These are phyloP conservation scores for Salvelinus alpinus DNA, from an alignment of 2,113 vertebrate genomes.

Conservation along the genomic window DNA sequence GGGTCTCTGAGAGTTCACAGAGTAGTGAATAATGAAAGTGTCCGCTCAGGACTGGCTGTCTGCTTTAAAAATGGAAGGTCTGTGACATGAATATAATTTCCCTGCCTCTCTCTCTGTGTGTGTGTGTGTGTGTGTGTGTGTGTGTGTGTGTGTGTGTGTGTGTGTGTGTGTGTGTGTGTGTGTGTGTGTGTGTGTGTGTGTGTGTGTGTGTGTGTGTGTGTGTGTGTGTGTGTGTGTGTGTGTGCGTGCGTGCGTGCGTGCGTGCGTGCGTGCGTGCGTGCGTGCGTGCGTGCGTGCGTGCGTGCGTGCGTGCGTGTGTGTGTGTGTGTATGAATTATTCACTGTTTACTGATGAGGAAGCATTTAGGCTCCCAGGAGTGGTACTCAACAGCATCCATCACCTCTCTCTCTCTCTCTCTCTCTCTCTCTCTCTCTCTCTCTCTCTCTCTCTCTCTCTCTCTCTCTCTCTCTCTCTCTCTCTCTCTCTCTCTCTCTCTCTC, in stretches of 20 bases:
- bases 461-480: no score
- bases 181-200: slow-evolving; percentile 29
- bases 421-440: no score
- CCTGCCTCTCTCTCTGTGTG: neutral
- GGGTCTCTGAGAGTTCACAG: slow-evolving; percentile 69
- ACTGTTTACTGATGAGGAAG: slow-evolving; percentile 77
- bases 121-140: slow-evolving; percentile 44
- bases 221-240: slow-evolving; percentile 39
- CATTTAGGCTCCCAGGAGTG: slow-evolving; percentile 79
- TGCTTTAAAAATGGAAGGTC: slow-evolving; percentile 53
- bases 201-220: slow-evolving; percentile 39
- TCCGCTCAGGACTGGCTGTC: slow-evolving; percentile 41
- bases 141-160: neutral
- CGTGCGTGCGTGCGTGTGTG: no score
- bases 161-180: slow-evolving; percentile 44
- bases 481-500: no score
- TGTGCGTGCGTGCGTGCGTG: slow-evolving; percentile 7
- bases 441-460: no score
- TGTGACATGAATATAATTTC: slow-evolving; percentile 65
- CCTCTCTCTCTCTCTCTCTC: slow-evolving; percentile 38
- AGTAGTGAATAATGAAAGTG: slow-evolving; percentile 73
- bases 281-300: no score
- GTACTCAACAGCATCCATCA: slow-evolving; percentile 56
- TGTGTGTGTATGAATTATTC: slow-evolving; percentile 79
- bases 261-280: no score